phyloP scores from a whole-genome alignment of 2,888 invertebrate genomes.

The Bhutanitis thaidina region DNA sequence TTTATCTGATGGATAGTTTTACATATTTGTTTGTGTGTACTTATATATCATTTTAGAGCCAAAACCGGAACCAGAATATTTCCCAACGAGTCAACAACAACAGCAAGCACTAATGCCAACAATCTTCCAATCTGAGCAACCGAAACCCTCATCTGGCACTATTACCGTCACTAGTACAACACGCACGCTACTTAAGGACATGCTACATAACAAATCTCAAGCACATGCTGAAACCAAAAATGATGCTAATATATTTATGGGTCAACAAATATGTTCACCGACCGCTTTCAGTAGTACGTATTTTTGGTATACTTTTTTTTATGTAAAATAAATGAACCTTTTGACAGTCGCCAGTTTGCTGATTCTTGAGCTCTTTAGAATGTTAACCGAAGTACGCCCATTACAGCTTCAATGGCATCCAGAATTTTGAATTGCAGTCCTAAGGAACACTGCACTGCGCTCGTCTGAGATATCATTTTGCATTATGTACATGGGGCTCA shows the following conservation, averaged over 20 bases:
- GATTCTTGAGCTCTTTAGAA: too few relatives aligned
- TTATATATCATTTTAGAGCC: slow-evolving; percentile 32
- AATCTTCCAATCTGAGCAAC: background rate
- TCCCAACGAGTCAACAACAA: slow-evolving; percentile 12
- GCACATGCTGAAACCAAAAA: slow-evolving; percentile 35
- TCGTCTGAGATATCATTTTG: too few relatives aligned
- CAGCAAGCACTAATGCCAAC: background rate
- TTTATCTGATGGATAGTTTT: too few relatives aligned
- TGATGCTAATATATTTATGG: slow-evolving; percentile 57
- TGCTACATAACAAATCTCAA: slow-evolving; percentile 46
- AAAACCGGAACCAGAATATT: slow-evolving; percentile 34
- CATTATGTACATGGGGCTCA: too few relatives aligned
- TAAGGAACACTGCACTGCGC: too few relatives aligned
- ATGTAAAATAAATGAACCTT: too few relatives aligned
- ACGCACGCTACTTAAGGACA: slow-evolving; percentile 52
- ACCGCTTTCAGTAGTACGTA: slow-evolving; percentile 51
- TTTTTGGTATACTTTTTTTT: too few relatives aligned
- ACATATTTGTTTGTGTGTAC: too few relatives aligned
- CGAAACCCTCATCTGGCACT: slow-evolving; percentile 2
- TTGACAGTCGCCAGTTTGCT: too few relatives aligned
- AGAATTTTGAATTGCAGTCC: too few relatives aligned
- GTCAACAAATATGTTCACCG: slow-evolving; percentile 67
- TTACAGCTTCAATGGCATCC: too few relatives aligned
- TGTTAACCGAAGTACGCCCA: too few relatives aligned
- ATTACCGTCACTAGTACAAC: slow-evolving; percentile 32